Conservation (phyloP, 2,113 vertebrate genomes). For the pig (Sus scrofa) region T2T-Sscrofa CM000821.6:5415501-5416000, state of each 20-base stretch:
- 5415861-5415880: background rate
- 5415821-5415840: background rate
- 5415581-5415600: background rate
- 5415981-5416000: background rate
- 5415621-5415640: background rate
- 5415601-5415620: background rate
- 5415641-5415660: background rate
- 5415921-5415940: rapidly evolving
- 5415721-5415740: background rate
- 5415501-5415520: background rate
- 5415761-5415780: background rate
- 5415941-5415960: rapidly evolving
- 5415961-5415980: background rate
- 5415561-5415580: background rate
- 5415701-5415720: background rate
- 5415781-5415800: background rate
- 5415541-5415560: background rate
- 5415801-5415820: background rate
- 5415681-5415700: background rate
- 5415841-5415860: background rate
- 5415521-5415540: background rate
- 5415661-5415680: background rate
- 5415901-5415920: background rate
- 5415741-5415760: background rate
- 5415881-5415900: background rate